phyloP scores from a whole-genome alignment of 2,888 invertebrate genomes.

The Zaprionus obscuricornis region DNA sequence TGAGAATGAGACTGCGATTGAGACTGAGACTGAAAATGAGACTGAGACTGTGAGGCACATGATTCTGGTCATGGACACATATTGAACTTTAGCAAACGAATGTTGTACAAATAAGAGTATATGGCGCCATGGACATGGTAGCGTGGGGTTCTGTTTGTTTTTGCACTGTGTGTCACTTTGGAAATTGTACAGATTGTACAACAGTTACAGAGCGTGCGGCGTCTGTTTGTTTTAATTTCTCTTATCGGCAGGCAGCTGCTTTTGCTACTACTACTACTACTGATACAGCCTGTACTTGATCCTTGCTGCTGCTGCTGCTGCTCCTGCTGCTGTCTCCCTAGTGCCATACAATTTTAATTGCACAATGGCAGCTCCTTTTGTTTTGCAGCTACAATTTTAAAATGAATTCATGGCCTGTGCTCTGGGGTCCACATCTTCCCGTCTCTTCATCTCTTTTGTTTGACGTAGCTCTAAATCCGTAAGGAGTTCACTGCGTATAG shows the following conservation, averaged over 20 bases:
- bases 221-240: conserved; percentile 74
- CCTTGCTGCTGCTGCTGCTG: no score
- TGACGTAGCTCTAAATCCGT: conserved; percentile 69
- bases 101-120: no score
- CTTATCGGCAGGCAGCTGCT: conserved; percentile 72
- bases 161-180: conserved; percentile 64
- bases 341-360: conserved; percentile 77
- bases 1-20: neutral
- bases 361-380: conserved; percentile 75
- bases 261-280: conserved; percentile 17
- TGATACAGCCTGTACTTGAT: neutral
- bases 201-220: conserved; percentile 45
- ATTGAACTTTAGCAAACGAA: conserved; percentile 53
- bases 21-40: conserved; percentile 23
- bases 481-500: conserved; percentile 54
- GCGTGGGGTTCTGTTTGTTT: conserved; percentile 32
- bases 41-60: neutral
- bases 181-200: conserved; percentile 71
- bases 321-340: conserved; percentile 51
- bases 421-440: conserved; percentile 13
- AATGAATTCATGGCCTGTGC: conserved; percentile 75
- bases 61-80: conserved; percentile 47
- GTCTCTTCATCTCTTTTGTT: conserved; percentile 57
- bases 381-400: conserved; percentile 71
- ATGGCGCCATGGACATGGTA: no score